Evolutionary conservation across 2,113 vertebrate species (phyloP), one percentile per base, ranked within the genome.

Genomic region (Cettia cetti): DNA sequence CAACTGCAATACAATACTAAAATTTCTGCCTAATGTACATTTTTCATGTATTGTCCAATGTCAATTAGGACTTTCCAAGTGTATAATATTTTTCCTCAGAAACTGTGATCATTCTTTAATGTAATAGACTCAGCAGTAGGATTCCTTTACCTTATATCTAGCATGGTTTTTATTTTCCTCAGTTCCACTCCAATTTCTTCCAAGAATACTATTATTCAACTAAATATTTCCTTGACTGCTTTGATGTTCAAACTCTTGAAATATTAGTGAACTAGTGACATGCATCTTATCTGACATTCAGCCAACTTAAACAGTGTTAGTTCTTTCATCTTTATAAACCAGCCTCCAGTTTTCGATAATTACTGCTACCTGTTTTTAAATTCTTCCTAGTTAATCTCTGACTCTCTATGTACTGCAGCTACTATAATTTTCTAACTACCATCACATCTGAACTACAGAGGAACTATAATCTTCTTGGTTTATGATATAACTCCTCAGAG

Each of bases 251-350:
- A 39, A 60, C 27, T 88, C 87, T 52, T 90, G 63, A 95, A 94
- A 63, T 85, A 82, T 88, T 74, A 82, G 53, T 0, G 1, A 79
- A 76, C 60, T 52, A 50, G 52, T 84, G 84, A 89, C 77, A 89
- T 26, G 37, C 13, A 84, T 91, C 80, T 94, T 87, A 76, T 64
- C 63, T 70, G 89, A 87, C 75, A 93, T 59, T 95, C 63, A 85
- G 53, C 26, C 57, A 77, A 82, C 50, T 84, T 90, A 79, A 89
- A 72, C 53, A 87, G 15, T 61, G 42, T 82, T 77, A 59, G 54
- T 81, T 70, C 82, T 96, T 95, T 93, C 66, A 94, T 93, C 90
- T 90, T 74, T 56, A 92, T 86, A 96, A 95, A 82, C 57, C 49
- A 91, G 18, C 39, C 26, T 92, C 72, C 49, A 49, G 13, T 60